Percentiles rank a stretch among this genome's conserved stretches.
These are phyloP conservation scores for Mesorhabditis spiculigera DNA, from an alignment of 2,888 invertebrate species.

Conservation along the genomic window DNA sequence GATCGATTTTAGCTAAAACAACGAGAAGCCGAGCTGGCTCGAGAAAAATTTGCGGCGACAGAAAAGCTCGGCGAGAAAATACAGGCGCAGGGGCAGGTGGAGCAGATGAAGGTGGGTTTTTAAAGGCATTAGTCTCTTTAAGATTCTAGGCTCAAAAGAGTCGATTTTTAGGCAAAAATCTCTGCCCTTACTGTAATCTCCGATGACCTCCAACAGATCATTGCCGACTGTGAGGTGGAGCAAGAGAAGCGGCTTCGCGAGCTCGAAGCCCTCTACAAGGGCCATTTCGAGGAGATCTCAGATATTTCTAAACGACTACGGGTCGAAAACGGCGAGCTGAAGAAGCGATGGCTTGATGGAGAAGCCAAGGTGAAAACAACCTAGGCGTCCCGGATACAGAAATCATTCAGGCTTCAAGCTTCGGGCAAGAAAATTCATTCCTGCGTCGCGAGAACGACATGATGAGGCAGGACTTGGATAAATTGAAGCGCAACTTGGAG, in stretches of 20 bases:
- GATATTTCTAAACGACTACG: neutral
- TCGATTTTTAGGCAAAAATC: neutral
- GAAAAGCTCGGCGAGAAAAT: neutral
- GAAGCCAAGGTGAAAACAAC: neutral
- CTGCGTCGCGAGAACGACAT: neutral
- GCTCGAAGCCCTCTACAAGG: neutral
- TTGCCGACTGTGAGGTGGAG: neutral
- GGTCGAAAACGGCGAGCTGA: neutral
- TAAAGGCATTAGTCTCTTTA: neutral
- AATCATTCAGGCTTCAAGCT: neutral
- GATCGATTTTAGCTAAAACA: constrained; percentile 3
- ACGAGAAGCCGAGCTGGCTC: neutral
- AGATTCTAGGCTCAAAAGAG: neutral
- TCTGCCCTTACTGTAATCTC: neutral
- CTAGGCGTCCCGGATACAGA: no score
- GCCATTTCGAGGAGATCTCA: neutral
- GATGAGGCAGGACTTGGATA: neutral
- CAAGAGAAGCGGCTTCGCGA: neutral
- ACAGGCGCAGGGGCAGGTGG: neutral
- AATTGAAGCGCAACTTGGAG: neutral
- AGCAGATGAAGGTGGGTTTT: neutral
- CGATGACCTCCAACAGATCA: neutral
- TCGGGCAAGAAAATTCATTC: neutral
- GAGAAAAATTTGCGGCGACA: neutral
- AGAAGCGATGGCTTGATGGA: neutral